phyloP scores from a whole-genome alignment of 1,140 invertebrate species.

The Nixonia krombeini region DNA sequence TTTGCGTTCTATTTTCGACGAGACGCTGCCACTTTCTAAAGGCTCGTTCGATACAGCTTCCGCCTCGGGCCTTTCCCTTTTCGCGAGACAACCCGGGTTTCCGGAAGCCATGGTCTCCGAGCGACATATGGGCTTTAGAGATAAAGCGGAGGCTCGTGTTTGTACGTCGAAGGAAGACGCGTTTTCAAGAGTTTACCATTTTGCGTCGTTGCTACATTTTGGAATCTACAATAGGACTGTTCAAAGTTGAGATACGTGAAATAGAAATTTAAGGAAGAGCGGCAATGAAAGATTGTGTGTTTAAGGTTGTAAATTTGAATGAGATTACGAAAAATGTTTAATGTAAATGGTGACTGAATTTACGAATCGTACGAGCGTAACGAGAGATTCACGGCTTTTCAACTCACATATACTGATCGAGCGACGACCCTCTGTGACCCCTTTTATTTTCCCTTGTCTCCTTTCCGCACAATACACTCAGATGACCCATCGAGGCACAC shows the following conservation, averaged over 20 bases:
- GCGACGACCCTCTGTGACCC: slow-evolving; percentile 30
- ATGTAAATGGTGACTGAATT: no score
- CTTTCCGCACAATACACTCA: slow-evolving; percentile 33
- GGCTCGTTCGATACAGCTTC: no score
- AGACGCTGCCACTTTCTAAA: no score
- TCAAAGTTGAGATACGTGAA: no score
- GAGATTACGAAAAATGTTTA: no score
- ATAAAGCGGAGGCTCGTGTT: background rate
- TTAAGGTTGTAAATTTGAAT: no score
- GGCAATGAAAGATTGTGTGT: no score
- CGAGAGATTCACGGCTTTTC: slow-evolving; percentile 11
- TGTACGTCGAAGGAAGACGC: background rate
- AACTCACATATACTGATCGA: slow-evolving; percentile 20
- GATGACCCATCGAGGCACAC: slow-evolving; percentile 32
- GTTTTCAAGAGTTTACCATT: background rate
- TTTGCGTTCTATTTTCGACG: background rate
- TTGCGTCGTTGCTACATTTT: no score
- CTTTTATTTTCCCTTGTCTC: slow-evolving; percentile 33
- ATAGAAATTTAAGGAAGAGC: no score
- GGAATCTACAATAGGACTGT: no score
- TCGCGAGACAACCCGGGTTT: background rate
- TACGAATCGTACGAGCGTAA: slow-evolving; percentile 15
- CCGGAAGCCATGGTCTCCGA: background rate
- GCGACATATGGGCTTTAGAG: background rate
- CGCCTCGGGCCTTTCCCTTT: no score